Evolutionary conservation across 1,140 invertebrate genomes (phyloP), one percentile per base, ranked within the genome.

Genomic region (Zaprionus nigranus): DNA sequence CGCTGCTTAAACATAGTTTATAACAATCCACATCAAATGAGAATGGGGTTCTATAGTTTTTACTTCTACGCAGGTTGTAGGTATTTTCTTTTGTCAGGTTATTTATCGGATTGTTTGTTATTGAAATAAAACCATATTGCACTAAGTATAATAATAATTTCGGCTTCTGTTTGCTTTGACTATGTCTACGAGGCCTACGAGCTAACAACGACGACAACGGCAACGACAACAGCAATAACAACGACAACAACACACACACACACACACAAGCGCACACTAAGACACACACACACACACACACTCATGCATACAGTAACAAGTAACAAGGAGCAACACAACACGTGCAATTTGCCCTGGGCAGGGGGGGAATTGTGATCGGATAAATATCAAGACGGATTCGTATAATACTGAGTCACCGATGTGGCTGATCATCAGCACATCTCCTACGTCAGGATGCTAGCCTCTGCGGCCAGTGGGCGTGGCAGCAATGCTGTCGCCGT

Each of bases 371-470:
- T n/a, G n/a, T 60, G 46, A 70, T 70, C 46, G 67, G 49, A 69
- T 77, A 75, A 80, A 79, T 90, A 90, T 88, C 81, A 81, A 78
- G 85, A 90, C 85, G 85, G 85, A 90, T 90, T 90, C 85, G 46
- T 51, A 90, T 90, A 90, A 90, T 90, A 90, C 85, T 88, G 46
- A 51, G 46, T 13, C 12, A 24, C 24, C 5, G 24, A 51, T 9
- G 20, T 51, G 46, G 46, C 46, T 26, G 24, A 26, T 26, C 24
- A 24, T 20, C 46, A 49, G 6, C n/a, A 7, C 38, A n/a, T 17
- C 22, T 34, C 59, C 76, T 87, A 87, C 53, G 84, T 87, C 51
- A 88, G 74, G 51, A 87, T 60, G 78, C 49, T 79, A n/a, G 85
- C 71, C 65, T 87, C 83, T 17, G 63, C 64, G 26, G 63, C 60